A percentile compares a stretch with the other conserved stretches of the same genome.
Evolutionary conservation across 2,888 invertebrate genomes (phyloP).

Genomic region (Eilema griseolum): DNA sequence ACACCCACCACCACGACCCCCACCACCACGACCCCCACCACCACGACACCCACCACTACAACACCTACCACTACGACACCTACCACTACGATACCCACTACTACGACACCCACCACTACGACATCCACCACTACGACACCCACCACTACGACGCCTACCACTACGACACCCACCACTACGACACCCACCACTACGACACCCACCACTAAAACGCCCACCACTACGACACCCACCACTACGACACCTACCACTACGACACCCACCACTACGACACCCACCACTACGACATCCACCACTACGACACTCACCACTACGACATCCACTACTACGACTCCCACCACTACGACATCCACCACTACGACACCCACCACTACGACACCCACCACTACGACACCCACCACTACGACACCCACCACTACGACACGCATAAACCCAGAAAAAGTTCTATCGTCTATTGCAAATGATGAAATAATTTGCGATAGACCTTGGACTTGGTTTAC

Average conservation of each 20-base stretch:
- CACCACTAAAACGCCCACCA: not conserved
- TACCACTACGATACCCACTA: not conserved
- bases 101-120: not conserved
- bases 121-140: not conserved
- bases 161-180: not conserved
- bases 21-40: not conserved
- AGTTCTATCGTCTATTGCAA: too few species aligned
- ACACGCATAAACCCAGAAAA: too few species aligned
- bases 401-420: too few species aligned
- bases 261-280: not conserved
- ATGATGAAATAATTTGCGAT: not conserved
- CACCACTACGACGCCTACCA: not conserved
- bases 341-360: too few species aligned
- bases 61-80: not conserved
- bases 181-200: not conserved
- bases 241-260: not conserved
- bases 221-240: not conserved
- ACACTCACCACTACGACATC: too few species aligned
- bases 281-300: too few species aligned
- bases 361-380: too few species aligned
- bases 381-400: too few species aligned
- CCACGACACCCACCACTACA: not conserved
- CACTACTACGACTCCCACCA: too few species aligned
- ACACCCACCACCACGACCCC: not conserved
- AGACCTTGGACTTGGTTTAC: constrained; percentile 2